These are phyloP conservation scores for Echinometra lucunter DNA, from an alignment of 53 echinoderm and acorn worm species.

Conservation along the genomic window DNA sequence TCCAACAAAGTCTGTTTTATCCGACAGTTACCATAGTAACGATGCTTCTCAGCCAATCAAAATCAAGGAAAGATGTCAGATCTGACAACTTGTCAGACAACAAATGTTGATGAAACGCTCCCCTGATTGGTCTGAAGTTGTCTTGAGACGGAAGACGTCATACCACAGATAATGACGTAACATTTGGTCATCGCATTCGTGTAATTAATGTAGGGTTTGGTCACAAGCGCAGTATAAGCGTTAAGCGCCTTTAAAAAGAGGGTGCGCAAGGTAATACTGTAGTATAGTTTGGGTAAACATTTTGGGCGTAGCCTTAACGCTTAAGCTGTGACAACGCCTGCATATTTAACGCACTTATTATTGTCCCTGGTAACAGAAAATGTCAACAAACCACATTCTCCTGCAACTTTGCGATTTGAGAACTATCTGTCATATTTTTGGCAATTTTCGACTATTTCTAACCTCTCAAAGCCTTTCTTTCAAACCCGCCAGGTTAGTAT, in stretches of 20 bases:
- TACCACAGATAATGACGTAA: background rate
- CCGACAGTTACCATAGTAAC: no score
- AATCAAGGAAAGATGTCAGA: no score
- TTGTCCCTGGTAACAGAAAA: background rate
- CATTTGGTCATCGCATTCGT: background rate
- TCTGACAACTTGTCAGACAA: no score
- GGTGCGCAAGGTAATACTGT: background rate
- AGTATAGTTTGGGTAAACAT: background rate
- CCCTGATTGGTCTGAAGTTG: background rate
- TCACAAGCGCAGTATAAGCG: background rate
- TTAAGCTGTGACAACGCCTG: background rate
- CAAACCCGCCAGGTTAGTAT: background rate
- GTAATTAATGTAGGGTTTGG: background rate
- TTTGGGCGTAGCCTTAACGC: background rate
- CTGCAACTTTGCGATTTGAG: background rate
- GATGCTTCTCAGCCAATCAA: no score
- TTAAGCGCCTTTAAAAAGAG: background rate
- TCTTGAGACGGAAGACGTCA: background rate
- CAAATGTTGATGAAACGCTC: background rate
- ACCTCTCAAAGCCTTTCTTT: background rate
- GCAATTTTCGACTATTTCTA: conserved; percentile 36
- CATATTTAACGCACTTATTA: background rate
- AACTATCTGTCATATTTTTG: conserved; percentile 30
- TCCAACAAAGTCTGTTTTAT: no score
- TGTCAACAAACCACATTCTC: conserved; percentile 46